Base-by-base conservation (phyloP, 2,888 invertebrate species). In the Microchrysa polita region DNA sequence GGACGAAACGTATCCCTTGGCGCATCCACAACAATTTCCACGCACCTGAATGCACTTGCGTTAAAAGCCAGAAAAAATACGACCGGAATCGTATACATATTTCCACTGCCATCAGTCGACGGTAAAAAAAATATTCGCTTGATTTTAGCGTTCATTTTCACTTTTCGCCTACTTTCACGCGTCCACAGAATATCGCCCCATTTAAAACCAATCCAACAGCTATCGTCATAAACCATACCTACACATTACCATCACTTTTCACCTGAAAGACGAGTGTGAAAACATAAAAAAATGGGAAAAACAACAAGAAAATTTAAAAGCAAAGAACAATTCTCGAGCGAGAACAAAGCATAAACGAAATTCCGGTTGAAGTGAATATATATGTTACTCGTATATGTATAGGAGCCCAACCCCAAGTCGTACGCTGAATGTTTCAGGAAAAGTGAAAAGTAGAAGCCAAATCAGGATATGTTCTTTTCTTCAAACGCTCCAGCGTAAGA, bases 231-330 rank as follows among this genome's bases (percentile, higher is more conserved):
- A 61, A 61, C 34, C 42, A 40, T n/a, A 60, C 60, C 27, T 40
- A 18, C n/a, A 40, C 40, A 61, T 40, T 61, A 61, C 40, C 40
- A 40, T 61, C 61, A 61, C 61, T 40, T 61, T 61, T 61, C 40
- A 61, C 61, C 61, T 61, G 42, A 61, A 61, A 34, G n/a, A 40
- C 61, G 61, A 14, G 18, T 61, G 40, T 61, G 40, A 40, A 60
- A 61, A 40, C 18, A 61, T 61, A 27, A 34, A 34, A n/a, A 48
- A 61, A 61, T 40, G 40, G 42, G 4, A 4, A 16, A 40, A 14
- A 40, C 2, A 61, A 42, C 34, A 18, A 34, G 61, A 16, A 61
- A 61, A n/a, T 40, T 12, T 23, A 40, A 61, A 23, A 40, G 40
- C 10, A 14, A 40, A 40, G 5, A 40, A 40, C 40, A 34, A 34